Evolutionary conservation across 2,797 vertebrate genomes (phyloP).

Genomic region (Danio aesculapii): DNA sequence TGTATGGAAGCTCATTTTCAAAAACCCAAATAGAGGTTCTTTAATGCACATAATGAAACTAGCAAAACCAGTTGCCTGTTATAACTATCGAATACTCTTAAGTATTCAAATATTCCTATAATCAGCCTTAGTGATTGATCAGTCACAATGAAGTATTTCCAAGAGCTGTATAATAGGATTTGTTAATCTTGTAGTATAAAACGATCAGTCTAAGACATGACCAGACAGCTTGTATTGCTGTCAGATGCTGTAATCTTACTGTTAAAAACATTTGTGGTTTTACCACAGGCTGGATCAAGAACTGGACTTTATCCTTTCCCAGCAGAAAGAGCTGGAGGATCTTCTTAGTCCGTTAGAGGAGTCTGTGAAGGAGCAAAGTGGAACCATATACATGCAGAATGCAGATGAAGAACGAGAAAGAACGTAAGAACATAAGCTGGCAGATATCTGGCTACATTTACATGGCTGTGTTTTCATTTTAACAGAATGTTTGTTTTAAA

Average conservation of each 20-base stretch:
- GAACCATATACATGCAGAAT: conserved; percentile 96
- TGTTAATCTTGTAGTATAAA: background rate
- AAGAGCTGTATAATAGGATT: background rate
- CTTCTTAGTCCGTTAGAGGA: conserved; percentile 92
- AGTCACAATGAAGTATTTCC: background rate
- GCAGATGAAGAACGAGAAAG: conserved; percentile 95
- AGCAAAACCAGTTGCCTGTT: too few species aligned
- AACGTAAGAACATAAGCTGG: conserved; percentile 74
- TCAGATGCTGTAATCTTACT: background rate
- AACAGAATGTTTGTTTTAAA: too few species aligned
- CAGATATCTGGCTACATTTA: too few species aligned
- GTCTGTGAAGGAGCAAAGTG: conserved; percentile 93
- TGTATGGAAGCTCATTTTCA: too few species aligned
- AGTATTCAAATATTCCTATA: too few species aligned
- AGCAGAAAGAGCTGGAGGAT: conserved; percentile 98
- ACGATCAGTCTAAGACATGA: too few species aligned
- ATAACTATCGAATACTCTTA: too few species aligned
- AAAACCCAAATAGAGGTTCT: too few species aligned
- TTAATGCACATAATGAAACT: too few species aligned
- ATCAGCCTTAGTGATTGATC: background rate
- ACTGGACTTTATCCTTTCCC: conserved; percentile 95
- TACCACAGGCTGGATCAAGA: conserved; percentile 90
- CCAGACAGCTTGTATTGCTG: background rate
- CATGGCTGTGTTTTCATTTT: too few species aligned
- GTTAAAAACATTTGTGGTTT: background rate